Evolutionary conservation across 2,888 invertebrate genomes (phyloP).

Genomic region (Epinotia demarniana): DNA sequence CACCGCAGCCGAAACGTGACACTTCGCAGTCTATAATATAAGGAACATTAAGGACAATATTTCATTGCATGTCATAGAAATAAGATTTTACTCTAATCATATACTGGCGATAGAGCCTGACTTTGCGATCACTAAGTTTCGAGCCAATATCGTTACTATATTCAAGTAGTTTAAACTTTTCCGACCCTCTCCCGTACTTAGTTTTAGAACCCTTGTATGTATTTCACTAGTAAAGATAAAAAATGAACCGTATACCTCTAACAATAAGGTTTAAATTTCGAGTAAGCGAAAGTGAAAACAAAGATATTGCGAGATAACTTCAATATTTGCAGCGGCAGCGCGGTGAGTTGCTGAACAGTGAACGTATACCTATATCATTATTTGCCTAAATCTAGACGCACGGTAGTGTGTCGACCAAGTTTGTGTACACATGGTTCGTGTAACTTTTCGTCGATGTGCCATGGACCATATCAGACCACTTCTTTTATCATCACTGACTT

Average conservation of each 20-base stretch:
- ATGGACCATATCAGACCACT: no score
- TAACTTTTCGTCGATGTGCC: no score
- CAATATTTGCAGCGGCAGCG: background rate
- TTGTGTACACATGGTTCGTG: no score
- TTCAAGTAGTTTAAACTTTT: background rate
- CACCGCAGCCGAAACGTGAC: no score
- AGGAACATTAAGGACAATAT: no score
- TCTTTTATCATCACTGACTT: no score
- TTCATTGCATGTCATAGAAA: no score
- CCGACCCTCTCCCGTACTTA: background rate
- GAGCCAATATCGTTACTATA: background rate
- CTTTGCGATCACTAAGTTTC: background rate
- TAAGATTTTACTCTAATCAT: no score
- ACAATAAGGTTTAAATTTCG: background rate
- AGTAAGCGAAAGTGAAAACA: background rate
- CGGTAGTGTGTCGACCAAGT: no score
- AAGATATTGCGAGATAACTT: background rate
- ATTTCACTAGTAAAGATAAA: background rate
- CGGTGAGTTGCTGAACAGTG: background rate
- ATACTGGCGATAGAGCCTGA: background rate
- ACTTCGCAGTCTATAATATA: no score
- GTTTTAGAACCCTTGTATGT: background rate
- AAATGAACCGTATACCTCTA: background rate
- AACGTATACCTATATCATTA: no score
- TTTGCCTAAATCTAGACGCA: no score